Conservation (phyloP, 35 echinoderm and acorn worm genomes). For the Strongylocentrotus purpuratus region DNA sequence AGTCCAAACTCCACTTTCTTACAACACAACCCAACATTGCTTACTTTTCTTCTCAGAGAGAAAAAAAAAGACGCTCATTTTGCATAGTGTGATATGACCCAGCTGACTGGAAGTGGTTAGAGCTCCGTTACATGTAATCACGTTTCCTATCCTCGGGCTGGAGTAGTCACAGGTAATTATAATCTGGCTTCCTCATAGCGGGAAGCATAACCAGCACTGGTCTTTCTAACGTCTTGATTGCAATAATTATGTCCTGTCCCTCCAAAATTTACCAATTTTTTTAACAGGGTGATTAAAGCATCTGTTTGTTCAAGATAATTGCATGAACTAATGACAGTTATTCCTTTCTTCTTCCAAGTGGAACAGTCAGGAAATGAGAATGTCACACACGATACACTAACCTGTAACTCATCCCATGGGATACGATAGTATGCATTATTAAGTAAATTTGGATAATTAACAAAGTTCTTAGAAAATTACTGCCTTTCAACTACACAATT, state of each 20-base stretch:
- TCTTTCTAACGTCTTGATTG: background rate
- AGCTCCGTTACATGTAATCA: background rate
- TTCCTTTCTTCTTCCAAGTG: background rate
- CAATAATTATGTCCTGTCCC: slow-evolving; percentile 3
- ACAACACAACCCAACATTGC: background rate
- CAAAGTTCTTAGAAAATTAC: no score
- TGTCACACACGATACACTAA: background rate
- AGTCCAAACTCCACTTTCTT: background rate
- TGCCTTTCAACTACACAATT: no score
- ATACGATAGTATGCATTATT: background rate
- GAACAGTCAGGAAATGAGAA: background rate
- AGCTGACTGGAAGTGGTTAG: background rate
- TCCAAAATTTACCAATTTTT: background rate
- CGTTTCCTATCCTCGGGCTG: background rate
- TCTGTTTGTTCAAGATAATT: slow-evolving; percentile 12
- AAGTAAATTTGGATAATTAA: no score
- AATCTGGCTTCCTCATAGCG: background rate
- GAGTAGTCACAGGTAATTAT: background rate
- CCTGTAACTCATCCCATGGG: background rate
- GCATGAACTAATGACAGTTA: background rate
- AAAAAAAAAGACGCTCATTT: background rate
- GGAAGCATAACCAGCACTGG: background rate
- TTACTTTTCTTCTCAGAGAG: background rate
- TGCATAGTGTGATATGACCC: background rate
- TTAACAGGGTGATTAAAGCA: background rate